A percentile compares a stretch with the other conserved stretches of the same genome.
These are phyloP conservation scores for Oxystoma pomonae DNA, from an alignment of 2,888 invertebrate genomes.

Conservation along the genomic window DNA sequence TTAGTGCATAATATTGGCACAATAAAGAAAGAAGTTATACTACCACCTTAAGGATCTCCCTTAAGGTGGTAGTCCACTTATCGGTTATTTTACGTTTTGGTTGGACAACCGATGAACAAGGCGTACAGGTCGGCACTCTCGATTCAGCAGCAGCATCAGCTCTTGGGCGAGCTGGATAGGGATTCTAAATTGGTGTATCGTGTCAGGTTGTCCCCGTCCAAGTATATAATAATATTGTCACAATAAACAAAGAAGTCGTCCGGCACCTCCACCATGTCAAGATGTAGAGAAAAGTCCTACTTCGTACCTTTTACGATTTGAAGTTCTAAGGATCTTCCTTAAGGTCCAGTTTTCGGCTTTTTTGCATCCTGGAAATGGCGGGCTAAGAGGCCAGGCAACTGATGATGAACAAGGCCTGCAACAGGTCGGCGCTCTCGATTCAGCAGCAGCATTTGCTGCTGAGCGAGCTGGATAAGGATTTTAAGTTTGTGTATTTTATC, in stretches of 20 bases:
- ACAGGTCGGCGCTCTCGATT: slow-evolving; percentile 78
- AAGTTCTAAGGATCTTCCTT: no score
- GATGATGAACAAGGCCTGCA: slow-evolving; percentile 81
- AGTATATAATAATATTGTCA: no score
- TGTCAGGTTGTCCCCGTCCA: slow-evolving; percentile 75
- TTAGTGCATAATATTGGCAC: no score
- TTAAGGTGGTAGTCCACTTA: no score
- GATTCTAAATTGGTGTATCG: slow-evolving; percentile 84
- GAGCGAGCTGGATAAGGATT: slow-evolving; percentile 76
- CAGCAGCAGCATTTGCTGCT: slow-evolving; percentile 83
- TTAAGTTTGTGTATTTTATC: slow-evolving; percentile 80
- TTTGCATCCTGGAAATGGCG: slow-evolving; percentile 57
- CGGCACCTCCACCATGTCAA: no score
- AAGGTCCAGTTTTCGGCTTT: no score
- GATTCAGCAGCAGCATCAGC: slow-evolving; percentile 81
- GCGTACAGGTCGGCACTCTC: slow-evolving; percentile 85
- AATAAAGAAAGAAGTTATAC: no score
- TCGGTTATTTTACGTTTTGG: no score
- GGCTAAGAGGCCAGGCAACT: slow-evolving; percentile 72
- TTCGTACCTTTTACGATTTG: no score
- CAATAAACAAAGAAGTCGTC: no score
- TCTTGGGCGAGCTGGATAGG: slow-evolving; percentile 76
- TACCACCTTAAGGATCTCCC: no score
- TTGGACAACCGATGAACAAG: slow-evolving; percentile 70
- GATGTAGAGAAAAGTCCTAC: no score